Evolutionary conservation across 2,888 invertebrate genomes (phyloP).

Genomic region (Atrina japonica): DNA sequence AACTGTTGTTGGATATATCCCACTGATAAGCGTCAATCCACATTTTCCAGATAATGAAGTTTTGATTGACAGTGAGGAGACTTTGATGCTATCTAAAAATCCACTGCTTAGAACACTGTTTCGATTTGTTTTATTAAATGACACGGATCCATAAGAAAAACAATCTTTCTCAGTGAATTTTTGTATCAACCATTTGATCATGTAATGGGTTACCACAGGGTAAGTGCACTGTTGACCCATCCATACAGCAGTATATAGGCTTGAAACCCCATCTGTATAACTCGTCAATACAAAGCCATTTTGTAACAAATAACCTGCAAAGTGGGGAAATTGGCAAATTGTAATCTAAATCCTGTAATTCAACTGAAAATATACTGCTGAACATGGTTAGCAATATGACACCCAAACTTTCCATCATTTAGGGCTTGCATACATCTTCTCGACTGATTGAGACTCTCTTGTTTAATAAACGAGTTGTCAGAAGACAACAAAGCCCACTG

Average conservation of each 20-base stretch:
- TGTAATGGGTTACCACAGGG: not conserved
- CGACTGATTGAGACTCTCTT: too few relatives aligned
- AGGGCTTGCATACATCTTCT: constrained; percentile 6
- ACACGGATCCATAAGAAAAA: constrained; percentile 20
- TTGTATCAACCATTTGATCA: constrained; percentile 20
- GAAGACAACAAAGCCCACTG: too few relatives aligned
- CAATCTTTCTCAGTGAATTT: constrained; percentile 10
- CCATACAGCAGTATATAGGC: constrained; percentile 28
- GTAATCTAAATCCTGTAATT: constrained; percentile 21
- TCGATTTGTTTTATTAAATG: constrained; percentile 9
- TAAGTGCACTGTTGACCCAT: constrained; percentile 18
- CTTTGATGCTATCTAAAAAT: not conserved
- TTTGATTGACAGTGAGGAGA: too few relatives aligned
- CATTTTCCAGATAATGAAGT: too few relatives aligned
- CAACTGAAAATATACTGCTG: constrained; percentile 24
- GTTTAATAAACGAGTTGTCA: too few relatives aligned
- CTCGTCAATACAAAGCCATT: constrained; percentile 20
- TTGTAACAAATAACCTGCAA: constrained; percentile 17
- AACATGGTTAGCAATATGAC: constrained; percentile 27
- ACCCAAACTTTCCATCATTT: constrained; percentile 1
- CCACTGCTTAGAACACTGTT: constrained; percentile 26
- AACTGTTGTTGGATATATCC: too few relatives aligned
- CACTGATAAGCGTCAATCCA: too few relatives aligned
- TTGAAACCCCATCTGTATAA: constrained; percentile 17
- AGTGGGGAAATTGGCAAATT: constrained; percentile 20